Evolutionary conservation across 2,113 vertebrate species (phyloP).

Genomic region (Rhinolophus sinicus): DNA sequence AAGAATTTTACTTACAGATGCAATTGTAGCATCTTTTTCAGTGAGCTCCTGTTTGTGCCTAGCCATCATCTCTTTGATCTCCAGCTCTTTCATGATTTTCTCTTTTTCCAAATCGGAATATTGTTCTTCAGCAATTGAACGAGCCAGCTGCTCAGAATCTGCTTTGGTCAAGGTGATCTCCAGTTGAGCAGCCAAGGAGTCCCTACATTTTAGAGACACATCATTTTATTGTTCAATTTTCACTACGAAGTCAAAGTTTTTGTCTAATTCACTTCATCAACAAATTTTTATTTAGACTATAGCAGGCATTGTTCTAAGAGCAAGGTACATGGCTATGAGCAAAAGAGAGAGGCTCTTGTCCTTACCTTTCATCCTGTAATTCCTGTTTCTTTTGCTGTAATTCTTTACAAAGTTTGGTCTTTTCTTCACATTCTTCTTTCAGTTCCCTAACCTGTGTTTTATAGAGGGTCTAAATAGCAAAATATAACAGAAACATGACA

Average conservation of each 20-base stretch:
- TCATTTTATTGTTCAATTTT: not conserved
- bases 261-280: not conserved
- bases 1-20: constrained; percentile 88
- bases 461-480: constrained; percentile 93
- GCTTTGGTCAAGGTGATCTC: constrained; percentile 99
- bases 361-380: constrained; percentile 96
- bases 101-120: constrained; percentile 99
- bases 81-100: constrained; percentile 99
- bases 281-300: not conserved
- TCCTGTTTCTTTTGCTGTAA: constrained; percentile 96
- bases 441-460: constrained; percentile 99
- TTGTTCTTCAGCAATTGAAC: constrained; percentile 98
- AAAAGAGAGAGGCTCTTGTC: not conserved
- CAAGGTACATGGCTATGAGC: not conserved
- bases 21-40: constrained; percentile 97
- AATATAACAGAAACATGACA: constrained; percentile 44
- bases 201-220: constrained; percentile 85
- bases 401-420: constrained; percentile 96
- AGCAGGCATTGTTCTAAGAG: not conserved
- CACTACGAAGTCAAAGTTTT: not conserved
- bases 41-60: constrained; percentile 96
- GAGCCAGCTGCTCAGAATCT: constrained; percentile 97
- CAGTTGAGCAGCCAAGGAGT: constrained; percentile 96
- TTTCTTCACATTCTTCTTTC: constrained; percentile 99
- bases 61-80: constrained; percentile 99